phyloP scores from a whole-genome alignment of 2,888 invertebrate species.

The Meteorus colon region DNA sequence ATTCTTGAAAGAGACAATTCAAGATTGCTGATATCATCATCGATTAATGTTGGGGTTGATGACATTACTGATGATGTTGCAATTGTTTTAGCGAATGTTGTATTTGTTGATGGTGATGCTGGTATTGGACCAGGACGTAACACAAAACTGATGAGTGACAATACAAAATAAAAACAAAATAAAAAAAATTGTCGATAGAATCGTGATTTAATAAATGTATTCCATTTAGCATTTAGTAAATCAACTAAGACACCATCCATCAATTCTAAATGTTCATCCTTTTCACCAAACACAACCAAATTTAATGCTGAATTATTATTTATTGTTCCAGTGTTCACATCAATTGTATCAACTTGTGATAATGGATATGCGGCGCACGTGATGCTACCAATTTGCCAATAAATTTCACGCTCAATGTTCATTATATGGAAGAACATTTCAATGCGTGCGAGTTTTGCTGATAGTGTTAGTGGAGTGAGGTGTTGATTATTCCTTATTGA shows the following conservation, averaged over 20 bases:
- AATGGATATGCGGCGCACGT: constrained; percentile 98
- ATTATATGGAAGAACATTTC: constrained; percentile 98
- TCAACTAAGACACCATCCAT: constrained; percentile 96
- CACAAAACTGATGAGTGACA: constrained; percentile 91
- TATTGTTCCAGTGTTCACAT: constrained; percentile 91
- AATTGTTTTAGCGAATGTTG: constrained; percentile 45
- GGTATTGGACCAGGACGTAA: constrained; percentile 86
- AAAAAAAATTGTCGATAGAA: constrained; percentile 94
- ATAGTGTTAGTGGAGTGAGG: constrained; percentile 92
- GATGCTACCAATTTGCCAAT: constrained; percentile 97
- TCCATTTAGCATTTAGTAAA: constrained; percentile 97
- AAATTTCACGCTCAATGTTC: constrained; percentile 96
- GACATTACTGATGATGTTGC: constrained; percentile 37
- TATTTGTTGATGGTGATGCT: constrained; percentile 42
- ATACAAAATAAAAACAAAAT: constrained; percentile 92
- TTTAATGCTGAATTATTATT: constrained; percentile 96
- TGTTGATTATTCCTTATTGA: constrained; percentile 89
- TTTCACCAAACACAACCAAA: constrained; percentile 96
- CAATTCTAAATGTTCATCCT: constrained; percentile 94
- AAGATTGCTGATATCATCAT: constrained; percentile 44
- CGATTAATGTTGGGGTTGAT: constrained; percentile 37
- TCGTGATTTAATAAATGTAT: constrained; percentile 93
- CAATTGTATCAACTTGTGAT: constrained; percentile 95
- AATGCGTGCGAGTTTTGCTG: constrained; percentile 93
- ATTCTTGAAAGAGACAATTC: constrained; percentile 56